A percentile compares a stretch with the other conserved stretches of the same genome.
Evolutionary conservation across 2,888 invertebrate genomes (phyloP).

Genomic region (Pollenia labialis): DNA sequence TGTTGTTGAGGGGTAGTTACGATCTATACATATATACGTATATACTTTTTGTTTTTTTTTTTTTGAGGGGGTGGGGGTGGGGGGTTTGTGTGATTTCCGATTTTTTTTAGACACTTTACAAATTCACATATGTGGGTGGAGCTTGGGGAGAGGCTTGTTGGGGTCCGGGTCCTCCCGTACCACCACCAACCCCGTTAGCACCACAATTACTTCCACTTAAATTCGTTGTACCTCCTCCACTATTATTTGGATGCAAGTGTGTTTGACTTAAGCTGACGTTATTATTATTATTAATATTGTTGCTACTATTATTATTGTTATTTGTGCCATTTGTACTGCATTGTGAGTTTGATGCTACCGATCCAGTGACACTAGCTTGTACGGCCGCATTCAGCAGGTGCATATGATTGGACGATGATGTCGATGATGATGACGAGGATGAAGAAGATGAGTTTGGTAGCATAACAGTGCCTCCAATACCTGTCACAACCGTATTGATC

Average conservation of each 20-base stretch:
- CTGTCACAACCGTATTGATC: slow-evolving; percentile 81
- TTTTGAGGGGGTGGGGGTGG: slow-evolving; percentile 10
- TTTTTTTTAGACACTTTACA: slow-evolving; percentile 81
- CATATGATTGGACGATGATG: slow-evolving; percentile 80
- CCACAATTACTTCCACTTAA: slow-evolving; percentile 59
- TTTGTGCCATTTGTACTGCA: slow-evolving; percentile 64
- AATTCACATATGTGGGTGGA: slow-evolving; percentile 97
- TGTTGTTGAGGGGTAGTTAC: slow-evolving; percentile 18
- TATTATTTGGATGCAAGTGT: slow-evolving; percentile 49
- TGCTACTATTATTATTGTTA: slow-evolving; percentile 29
- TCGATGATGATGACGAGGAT: slow-evolving; percentile 82
- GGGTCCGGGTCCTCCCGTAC: slow-evolving; percentile 72
- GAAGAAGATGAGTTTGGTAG: slow-evolving; percentile 82
- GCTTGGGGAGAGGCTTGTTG: slow-evolving; percentile 89
- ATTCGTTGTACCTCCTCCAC: slow-evolving; percentile 52
- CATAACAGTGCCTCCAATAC: slow-evolving; percentile 81
- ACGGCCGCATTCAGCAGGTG: slow-evolving; percentile 78
- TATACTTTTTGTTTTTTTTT: slow-evolving; percentile 6
- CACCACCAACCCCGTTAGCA: slow-evolving; percentile 64
- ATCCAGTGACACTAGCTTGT: slow-evolving; percentile 28
- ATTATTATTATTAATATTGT: slow-evolving; percentile 40
- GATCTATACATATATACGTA: slow-evolving; percentile 9
- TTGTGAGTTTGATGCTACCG: slow-evolving; percentile 57
- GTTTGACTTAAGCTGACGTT: slow-evolving; percentile 38
- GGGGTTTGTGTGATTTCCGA: slow-evolving; percentile 14